Evolutionary conservation across 92 coral and sea anemone species (phyloP).

Genomic region (Pocillopora grandis): DNA sequence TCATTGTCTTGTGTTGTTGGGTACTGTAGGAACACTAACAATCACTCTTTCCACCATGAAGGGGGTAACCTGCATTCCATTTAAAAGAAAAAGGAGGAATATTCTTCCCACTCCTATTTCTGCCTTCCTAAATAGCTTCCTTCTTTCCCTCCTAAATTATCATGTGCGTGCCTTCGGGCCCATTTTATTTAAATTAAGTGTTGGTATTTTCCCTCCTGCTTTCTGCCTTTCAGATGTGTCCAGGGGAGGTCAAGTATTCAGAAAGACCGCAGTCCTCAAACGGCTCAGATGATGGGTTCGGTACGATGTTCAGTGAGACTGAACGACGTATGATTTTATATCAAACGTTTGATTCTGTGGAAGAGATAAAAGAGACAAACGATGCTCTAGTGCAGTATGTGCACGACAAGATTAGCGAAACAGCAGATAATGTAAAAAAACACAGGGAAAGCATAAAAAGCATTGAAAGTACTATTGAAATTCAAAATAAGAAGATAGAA

Average conservation of each 20-base stretch:
- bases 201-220: neutral
- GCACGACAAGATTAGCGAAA: slow-evolving; percentile 1
- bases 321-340: slow-evolving; percentile 13
- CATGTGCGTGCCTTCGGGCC: neutral
- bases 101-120: no score
- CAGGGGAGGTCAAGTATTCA: slow-evolving; percentile 1
- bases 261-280: neutral
- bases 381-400: neutral
- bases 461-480: slow-evolving; percentile 11
- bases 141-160: no score
- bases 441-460: slow-evolving; percentile 15
- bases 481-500: slow-evolving; percentile 30
- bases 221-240: slow-evolving; percentile 19
- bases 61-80: no score
- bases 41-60: no score
- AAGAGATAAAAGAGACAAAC: slow-evolving; percentile 19
- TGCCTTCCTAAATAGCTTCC: no score
- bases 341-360: slow-evolving; percentile 30
- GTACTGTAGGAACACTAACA: no score
- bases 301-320: slow-evolving; percentile 18
- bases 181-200: neutral
- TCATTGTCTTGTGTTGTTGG: no score
- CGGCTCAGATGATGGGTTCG: neutral
- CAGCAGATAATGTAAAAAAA: slow-evolving; percentile 1
- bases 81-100: no score